Evolutionary conservation across 2,888 invertebrate genomes (phyloP), one percentile per base, ranked within the genome.

Genomic region (Julus scandinavius): DNA sequence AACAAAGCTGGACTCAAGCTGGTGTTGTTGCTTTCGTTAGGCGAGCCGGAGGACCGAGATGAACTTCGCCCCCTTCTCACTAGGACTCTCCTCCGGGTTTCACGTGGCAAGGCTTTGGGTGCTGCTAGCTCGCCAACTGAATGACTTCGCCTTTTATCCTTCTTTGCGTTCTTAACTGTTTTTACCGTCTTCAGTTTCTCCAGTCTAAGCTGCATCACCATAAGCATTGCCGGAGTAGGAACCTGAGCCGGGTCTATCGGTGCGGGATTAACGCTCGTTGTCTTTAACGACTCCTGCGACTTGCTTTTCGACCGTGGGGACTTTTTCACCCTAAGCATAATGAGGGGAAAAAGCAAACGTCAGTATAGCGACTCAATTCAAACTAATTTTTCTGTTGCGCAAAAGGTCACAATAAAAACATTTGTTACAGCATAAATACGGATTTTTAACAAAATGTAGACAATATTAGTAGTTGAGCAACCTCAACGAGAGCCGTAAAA

Each of bases 181-280:
- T 49, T 49, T 49, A 7, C 49, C 9, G 49, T 5, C 49, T 49
- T 49, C 9, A 7, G 49, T 9, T 49, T 49, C 9, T 85, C 85
- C 40, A 38, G 5, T 85, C 45, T 38, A 7, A 40, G 88, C 38
- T 88, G 85, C 89, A 89, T 88, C 17, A 89, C 54, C n/a, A 63
- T 63, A 9, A 89, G 58, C 89, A 89, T 89, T 6, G 89, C 89
- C n/a, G 89, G 89, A 7, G 89, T 89, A 17, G 89, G 89, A 54
- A 87, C 88, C 5, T 9, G 5, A 7, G 49, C 9, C 49, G 49
- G 49, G 58, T 54, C 87, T 15, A 72, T 40, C 49, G 17, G 17
- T 41, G 72, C 29, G 6, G 54, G n/a, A 86, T 9, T n/a, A 45
- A 6, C 41, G 87, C 90, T 89, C 17, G 85, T 87, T 63, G 20